Conservation (phyloP, 92 coral and sea anemone genomes). For the Actinostola sp. region DNA sequence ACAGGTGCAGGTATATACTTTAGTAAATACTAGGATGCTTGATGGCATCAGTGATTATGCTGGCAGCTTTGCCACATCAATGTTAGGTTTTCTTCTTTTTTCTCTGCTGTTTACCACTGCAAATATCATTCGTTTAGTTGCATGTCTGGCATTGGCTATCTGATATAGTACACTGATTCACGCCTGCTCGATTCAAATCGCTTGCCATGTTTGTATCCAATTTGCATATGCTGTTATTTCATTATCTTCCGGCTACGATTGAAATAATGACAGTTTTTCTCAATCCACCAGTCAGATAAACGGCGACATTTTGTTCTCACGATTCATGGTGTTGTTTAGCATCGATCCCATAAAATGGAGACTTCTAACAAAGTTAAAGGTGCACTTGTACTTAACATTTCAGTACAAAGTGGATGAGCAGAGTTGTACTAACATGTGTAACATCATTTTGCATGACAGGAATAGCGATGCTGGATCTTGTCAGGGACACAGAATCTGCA, state of each 20-base stretch:
- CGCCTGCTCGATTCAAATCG: background rate
- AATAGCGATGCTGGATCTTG: slow-evolving; percentile 23
- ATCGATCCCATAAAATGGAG: background rate
- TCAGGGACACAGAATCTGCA: slow-evolving; percentile 6
- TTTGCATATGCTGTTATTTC: background rate
- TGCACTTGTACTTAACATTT: too few species aligned
- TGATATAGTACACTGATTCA: background rate
- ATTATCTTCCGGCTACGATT: background rate
- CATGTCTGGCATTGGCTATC: background rate
- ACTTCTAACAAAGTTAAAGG: slow-evolving; percentile 15
- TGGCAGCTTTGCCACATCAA: background rate
- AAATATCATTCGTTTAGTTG: background rate
- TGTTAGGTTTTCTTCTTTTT: background rate
- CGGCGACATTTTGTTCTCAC: background rate
- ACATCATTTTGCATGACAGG: slow-evolving; percentile 1
- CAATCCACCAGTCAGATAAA: background rate
- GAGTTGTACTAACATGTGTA: too few species aligned
- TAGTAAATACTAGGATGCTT: too few species aligned
- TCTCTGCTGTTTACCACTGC: background rate
- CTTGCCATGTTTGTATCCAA: background rate
- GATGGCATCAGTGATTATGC: background rate
- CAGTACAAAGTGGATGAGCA: too few species aligned
- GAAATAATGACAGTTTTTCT: background rate
- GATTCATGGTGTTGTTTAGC: background rate
- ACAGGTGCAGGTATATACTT: too few species aligned